A percentile compares a stretch with the other conserved stretches of the same genome.
Conservation (phyloP, 2,113 vertebrate species). For the Poeciliopsis retropinna region DNA sequence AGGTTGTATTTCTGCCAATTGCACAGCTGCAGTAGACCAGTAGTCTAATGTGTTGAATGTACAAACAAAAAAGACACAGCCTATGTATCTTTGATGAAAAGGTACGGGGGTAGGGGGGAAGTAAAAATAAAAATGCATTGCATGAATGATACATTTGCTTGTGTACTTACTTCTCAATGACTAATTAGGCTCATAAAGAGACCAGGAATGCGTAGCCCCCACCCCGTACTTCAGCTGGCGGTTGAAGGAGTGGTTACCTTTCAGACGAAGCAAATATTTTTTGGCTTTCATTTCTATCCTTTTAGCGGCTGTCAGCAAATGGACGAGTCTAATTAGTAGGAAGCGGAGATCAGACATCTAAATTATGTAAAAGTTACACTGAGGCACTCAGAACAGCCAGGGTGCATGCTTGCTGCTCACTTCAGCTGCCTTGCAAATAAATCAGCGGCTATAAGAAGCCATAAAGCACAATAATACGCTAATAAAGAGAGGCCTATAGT, state of each 20-base stretch:
- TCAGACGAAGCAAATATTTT: slow-evolving; percentile 20
- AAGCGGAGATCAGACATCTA: slow-evolving; percentile 10
- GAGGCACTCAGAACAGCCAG: background rate
- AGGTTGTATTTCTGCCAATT: too few relatives aligned
- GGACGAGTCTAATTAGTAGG: slow-evolving; percentile 27
- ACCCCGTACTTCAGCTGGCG: background rate
- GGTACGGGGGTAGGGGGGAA: background rate
- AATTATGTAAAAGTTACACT: slow-evolving; percentile 10
- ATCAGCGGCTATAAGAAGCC: too few relatives aligned
- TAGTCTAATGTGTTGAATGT: too few relatives aligned
- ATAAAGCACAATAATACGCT: background rate
- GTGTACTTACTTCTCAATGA: slow-evolving; percentile 27
- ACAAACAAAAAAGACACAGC: background rate
- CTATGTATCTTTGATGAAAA: slow-evolving; percentile 36
- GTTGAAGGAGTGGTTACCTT: slow-evolving; percentile 10
- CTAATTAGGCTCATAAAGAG: slow-evolving; percentile 39
- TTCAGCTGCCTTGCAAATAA: background rate
- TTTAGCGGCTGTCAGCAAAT: slow-evolving; percentile 7
- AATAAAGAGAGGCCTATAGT: background rate
- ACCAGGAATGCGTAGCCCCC: slow-evolving; percentile 10
- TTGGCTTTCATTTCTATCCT: slow-evolving; percentile 1
- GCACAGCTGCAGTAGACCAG: too few relatives aligned
- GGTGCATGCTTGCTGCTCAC: background rate
- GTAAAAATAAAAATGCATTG: slow-evolving; percentile 13
- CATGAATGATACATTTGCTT: slow-evolving; percentile 45